Evolutionary conservation across 2,888 invertebrate genomes (phyloP).

Genomic region (Chymomyza caudatula): DNA sequence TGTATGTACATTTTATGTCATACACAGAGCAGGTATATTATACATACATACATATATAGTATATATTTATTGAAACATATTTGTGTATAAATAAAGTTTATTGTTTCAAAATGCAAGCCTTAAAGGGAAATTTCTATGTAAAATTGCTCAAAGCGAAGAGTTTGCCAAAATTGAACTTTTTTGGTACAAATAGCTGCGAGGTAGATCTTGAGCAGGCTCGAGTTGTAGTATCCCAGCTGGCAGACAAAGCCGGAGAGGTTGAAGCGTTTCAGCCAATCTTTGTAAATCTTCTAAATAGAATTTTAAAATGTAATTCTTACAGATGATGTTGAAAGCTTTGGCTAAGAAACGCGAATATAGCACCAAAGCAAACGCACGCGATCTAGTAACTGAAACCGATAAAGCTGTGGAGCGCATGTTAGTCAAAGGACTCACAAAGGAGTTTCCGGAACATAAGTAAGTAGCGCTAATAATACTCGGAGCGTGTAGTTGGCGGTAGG

Average conservation of each 20-base stretch:
- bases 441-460: constrained; percentile 87
- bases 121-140: not conserved
- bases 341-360: constrained; percentile 14
- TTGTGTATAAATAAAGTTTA: constrained; percentile 60
- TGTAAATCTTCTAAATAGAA: too few species aligned
- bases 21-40: constrained; percentile 35
- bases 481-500: too few species aligned
- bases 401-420: constrained; percentile 91
- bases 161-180: too few species aligned
- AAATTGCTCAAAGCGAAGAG: too few species aligned
- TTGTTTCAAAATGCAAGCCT: constrained; percentile 43
- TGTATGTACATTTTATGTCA: not conserved
- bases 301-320: not conserved
- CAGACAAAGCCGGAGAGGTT: constrained; percentile 84
- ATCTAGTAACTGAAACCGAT: constrained; percentile 96
- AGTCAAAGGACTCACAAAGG: constrained; percentile 83
- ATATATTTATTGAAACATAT: constrained; percentile 46
- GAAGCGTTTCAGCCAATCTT: too few species aligned
- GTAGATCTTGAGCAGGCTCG: constrained; percentile 81
- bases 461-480: too few species aligned
- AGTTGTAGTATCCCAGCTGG: constrained; percentile 81
- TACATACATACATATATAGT: constrained; percentile 29
- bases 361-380: constrained; percentile 90
- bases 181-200: not conserved
- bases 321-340: constrained; percentile 23